phyloP scores from a whole-genome alignment of 2,888 invertebrate species.

The Stenodema calcarata region DNA sequence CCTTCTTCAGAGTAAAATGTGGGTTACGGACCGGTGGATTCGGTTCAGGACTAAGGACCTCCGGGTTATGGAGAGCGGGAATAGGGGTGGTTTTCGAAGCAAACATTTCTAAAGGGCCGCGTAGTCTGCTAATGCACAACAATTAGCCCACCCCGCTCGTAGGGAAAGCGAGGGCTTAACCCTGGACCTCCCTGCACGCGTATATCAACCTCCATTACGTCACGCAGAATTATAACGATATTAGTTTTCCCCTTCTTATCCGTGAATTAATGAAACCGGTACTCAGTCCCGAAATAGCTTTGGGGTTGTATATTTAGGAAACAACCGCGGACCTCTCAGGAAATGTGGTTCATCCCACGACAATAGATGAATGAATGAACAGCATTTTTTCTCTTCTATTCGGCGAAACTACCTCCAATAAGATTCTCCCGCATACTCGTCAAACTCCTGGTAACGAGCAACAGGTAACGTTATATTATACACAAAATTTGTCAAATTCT shows the following conservation, averaged over 20 bases:
- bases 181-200: background rate
- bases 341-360: background rate
- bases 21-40: background rate
- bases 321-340: background rate
- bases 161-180: background rate
- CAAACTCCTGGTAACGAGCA: too few relatives aligned
- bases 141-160: conserved; percentile 14
- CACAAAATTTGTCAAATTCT: too few relatives aligned
- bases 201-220: background rate
- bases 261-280: conserved; percentile 23
- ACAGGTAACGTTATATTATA: too few relatives aligned
- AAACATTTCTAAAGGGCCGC: conserved; percentile 27
- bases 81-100: conserved; percentile 32
- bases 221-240: conserved; percentile 23
- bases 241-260: background rate
- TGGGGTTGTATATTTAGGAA: background rate
- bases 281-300: background rate
- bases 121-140: conserved; percentile 32
- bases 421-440: too few relatives aligned
- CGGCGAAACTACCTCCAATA: too few relatives aligned
- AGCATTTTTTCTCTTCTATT: background rate
- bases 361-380: background rate
- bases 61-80: background rate
- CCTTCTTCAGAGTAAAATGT: background rate
- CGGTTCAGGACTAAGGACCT: background rate